Base-by-base conservation (phyloP, 1,140 invertebrate genomes). In the Pygmarrhopalites habei region DNA sequence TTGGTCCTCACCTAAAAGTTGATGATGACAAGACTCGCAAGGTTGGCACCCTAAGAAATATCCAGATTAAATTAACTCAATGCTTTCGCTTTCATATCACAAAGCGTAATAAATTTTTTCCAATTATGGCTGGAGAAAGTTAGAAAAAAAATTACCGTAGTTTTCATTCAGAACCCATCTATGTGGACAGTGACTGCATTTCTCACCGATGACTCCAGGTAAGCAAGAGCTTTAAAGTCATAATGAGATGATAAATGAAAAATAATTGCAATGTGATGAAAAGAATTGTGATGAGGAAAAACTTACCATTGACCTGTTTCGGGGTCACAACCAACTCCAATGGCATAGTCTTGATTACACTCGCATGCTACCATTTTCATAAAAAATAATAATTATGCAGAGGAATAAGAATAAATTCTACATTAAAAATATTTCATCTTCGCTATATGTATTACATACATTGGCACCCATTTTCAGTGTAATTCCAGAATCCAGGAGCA, bases 401-500 rank as follows among this genome's bases (percentile, higher is more conserved):
- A n/a, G 19, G 23, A 52, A 32, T 62, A 62, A 51, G 29, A 10
- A 47, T 26, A 30, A 35, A 12, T 25, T 44, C 17, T 46, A 17
- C 15, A 26, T 5, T 14, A 51, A 17, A 51, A 53, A 55, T 49
- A 23, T 23, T 49, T 56, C 15, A 49, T 49, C 47, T n/a, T n/a
- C n/a, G n/a, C n/a, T n/a, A n/a, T n/a, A n/a, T n/a, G n/a, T n/a
- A n/a, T n/a, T 63, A 83, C 83, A 83, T 80, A 92, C 90, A 86
- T 65, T 84, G 81, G 74, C 95, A 99, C 58, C 95, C 96, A 0
- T 85, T 79, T 0, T 79, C 75, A 1, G 85, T 83, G 74, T 94
- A 97, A 73, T 97, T 90, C 94, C 94, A 99, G 73, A 86, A 96
- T 25, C 95, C 95, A 29, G 88, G 81, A 19, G 85, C 81, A 73